Percentiles rank a stretch among this genome's conserved stretches.
Conservation (phyloP, 30 jellyfish, hydroid and myxozoan species). For the Chrysaora quinquecirrha region DNA sequence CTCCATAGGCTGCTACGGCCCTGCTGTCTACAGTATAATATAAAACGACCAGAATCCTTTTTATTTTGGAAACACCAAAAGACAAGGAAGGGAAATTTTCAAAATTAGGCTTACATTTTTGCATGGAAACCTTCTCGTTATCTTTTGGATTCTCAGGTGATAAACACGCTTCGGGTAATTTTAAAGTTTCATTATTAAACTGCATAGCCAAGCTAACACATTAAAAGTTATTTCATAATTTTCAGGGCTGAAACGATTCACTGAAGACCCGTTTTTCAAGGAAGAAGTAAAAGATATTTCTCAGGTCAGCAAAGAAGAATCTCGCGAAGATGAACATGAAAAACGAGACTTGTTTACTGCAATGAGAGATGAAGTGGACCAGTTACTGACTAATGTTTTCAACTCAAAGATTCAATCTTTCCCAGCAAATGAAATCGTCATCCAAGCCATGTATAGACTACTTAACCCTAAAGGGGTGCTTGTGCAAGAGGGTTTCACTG, state of each 20-base stretch:
- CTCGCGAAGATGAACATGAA: neutral
- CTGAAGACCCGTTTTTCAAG: slow-evolving; percentile 47
- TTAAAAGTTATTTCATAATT: too few relatives aligned
- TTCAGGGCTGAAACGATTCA: slow-evolving; percentile 55
- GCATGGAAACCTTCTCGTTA: too few relatives aligned
- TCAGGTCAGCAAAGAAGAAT: neutral
- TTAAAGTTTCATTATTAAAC: too few relatives aligned
- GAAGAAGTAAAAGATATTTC: neutral
- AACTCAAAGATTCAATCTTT: slow-evolving; percentile 33
- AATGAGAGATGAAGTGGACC: neutral
- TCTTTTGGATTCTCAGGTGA: too few relatives aligned
- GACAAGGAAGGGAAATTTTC: too few relatives aligned
- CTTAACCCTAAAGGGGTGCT: slow-evolving; percentile 53
- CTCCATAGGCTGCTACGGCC: too few relatives aligned
- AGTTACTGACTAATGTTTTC: neutral
- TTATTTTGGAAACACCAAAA: too few relatives aligned
- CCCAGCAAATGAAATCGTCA: slow-evolving; percentile 42
- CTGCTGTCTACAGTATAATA: too few relatives aligned
- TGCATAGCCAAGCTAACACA: too few relatives aligned
- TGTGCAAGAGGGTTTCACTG: slow-evolving; percentile 42
- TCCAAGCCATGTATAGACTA: slow-evolving; percentile 53
- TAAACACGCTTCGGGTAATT: too few relatives aligned
- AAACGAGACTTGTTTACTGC: neutral
- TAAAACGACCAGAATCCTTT: too few relatives aligned
- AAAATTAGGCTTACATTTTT: too few relatives aligned